phyloP scores from a whole-genome alignment of 2,113 vertebrate species.

The Chionis minor region DNA sequence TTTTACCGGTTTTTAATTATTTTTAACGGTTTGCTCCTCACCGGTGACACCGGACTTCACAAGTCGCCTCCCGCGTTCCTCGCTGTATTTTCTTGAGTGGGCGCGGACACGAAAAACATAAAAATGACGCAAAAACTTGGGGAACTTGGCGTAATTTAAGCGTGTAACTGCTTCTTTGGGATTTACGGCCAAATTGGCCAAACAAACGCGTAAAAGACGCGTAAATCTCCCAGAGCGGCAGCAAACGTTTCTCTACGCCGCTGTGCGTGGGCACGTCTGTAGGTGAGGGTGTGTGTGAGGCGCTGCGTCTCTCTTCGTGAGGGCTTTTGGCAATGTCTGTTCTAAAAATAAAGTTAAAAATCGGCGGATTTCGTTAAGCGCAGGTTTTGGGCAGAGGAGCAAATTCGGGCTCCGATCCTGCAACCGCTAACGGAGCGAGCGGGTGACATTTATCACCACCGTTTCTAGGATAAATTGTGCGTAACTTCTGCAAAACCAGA shows the following conservation, averaged over 20 bases:
- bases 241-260: neutral
- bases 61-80: neutral
- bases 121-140: neutral
- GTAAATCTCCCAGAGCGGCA: neutral
- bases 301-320: accelerated
- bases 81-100: neutral
- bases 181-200: neutral
- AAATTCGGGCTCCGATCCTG: neutral
- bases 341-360: neutral
- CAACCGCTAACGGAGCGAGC: accelerated
- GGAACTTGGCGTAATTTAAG: accelerated
- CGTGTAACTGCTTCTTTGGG: neutral
- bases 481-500: neutral
- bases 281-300: accelerated
- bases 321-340: neutral
- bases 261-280: neutral
- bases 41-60: accelerated
- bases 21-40: neutral
- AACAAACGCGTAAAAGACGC: neutral
- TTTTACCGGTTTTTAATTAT: neutral
- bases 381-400: too few species aligned
- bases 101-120: too few species aligned
- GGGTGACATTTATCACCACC: neutral
- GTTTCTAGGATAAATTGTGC: neutral
- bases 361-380: neutral